Evolutionary conservation across 2,797 vertebrate species (phyloP).

Genomic region (Danio tinwini): DNA sequence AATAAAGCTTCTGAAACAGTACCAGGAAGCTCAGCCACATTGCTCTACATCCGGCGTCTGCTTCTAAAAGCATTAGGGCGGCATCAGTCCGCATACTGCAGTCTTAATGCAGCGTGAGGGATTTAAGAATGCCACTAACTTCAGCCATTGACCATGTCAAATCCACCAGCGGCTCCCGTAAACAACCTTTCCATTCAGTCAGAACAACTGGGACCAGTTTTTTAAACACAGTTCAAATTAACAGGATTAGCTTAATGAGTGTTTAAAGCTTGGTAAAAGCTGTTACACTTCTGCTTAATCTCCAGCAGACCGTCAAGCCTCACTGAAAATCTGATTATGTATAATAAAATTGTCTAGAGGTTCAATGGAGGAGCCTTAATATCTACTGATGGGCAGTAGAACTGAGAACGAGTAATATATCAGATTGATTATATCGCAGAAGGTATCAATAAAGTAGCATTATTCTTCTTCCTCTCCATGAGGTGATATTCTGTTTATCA

Average conservation of each 20-base stretch:
- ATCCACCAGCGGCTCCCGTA: constrained; percentile 12
- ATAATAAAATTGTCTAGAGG: constrained; percentile 59
- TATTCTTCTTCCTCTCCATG: constrained; percentile 18
- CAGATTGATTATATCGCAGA: constrained; percentile 56
- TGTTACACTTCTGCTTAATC: constrained; percentile 54
- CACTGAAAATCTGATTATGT: constrained; percentile 58
- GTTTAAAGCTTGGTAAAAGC: constrained; percentile 52
- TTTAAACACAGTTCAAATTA: constrained; percentile 56
- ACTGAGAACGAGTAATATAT: constrained; percentile 55
- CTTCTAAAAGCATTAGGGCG: constrained; percentile 57
- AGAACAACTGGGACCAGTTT: constrained; percentile 27
- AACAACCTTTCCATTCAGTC: constrained; percentile 29
- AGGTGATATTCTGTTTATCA: constrained; percentile 42
- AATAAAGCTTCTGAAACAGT: constrained; percentile 41
- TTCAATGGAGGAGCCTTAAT: constrained; percentile 54
- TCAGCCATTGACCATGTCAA: constrained; percentile 39
- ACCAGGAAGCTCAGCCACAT: constrained; percentile 53
- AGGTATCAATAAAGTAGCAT: constrained; percentile 53
- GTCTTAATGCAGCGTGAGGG: constrained; percentile 57
- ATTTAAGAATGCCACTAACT: constrained; percentile 51
- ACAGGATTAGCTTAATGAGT: constrained; percentile 50
- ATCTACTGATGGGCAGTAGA: constrained; percentile 56
- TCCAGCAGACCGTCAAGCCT: constrained; percentile 51
- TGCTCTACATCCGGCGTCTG: constrained; percentile 42
- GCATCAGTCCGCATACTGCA: constrained; percentile 26